Percentiles rank a stretch among this genome's conserved stretches.
Evolutionary conservation across 64 coral and sea anemone genomes (phyloP).

Genomic region (Pocillopora damicornis): DNA sequence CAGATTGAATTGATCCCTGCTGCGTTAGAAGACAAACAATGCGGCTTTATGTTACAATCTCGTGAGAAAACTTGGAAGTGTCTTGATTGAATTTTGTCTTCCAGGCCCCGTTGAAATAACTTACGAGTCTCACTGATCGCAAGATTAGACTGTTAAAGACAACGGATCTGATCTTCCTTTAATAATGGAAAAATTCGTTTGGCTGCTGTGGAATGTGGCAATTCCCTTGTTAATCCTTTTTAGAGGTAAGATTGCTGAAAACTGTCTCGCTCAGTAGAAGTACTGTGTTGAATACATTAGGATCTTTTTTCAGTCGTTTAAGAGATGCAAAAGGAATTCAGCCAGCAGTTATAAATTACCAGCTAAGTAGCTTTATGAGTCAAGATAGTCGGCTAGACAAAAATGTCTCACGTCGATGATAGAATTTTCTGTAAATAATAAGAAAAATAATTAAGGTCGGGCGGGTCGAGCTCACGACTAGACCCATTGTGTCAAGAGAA

Average conservation of each 20-base stretch:
- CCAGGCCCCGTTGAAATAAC: neutral
- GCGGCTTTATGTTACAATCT: neutral
- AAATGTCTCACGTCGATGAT: too few relatives aligned
- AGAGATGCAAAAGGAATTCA: too few relatives aligned
- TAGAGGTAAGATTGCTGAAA: neutral
- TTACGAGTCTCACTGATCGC: neutral
- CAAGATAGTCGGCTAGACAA: too few relatives aligned
- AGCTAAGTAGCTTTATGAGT: too few relatives aligned
- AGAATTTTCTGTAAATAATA: too few relatives aligned
- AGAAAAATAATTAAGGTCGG: too few relatives aligned
- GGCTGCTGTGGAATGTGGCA: neutral
- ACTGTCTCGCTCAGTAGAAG: too few relatives aligned
- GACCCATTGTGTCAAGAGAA: too few relatives aligned
- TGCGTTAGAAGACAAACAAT: neutral
- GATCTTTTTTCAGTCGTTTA: too few relatives aligned
- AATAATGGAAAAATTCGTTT: neutral
- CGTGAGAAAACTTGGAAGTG: neutral
- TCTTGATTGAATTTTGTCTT: neutral
- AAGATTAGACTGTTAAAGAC: neutral
- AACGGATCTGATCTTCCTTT: neutral
- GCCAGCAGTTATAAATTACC: too few relatives aligned
- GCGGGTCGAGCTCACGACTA: too few relatives aligned
- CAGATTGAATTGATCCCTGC: neutral
- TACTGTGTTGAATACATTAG: too few relatives aligned
- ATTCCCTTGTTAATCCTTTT: neutral